Conservation (phyloP, 2,888 invertebrate genomes). For the Hemaris fuciformis region DNA sequence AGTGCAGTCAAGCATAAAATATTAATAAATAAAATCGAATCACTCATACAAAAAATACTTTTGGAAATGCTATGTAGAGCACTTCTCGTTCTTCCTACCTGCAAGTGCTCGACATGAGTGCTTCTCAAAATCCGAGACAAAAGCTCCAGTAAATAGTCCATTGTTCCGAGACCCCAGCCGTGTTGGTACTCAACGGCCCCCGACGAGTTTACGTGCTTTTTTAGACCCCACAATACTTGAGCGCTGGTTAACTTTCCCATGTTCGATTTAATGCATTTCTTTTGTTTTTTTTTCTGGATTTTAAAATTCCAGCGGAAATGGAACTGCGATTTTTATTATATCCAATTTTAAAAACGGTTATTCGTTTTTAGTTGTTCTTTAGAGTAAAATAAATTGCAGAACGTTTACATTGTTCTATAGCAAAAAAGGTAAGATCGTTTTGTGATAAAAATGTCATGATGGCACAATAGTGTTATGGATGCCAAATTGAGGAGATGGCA, state of each 20-base stretch:
- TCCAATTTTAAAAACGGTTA: not conserved
- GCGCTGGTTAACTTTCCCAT: slow-evolving; percentile 14
- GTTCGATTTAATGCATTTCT: slow-evolving; percentile 9
- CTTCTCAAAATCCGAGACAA: slow-evolving; percentile 58
- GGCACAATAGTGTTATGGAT: too few species aligned
- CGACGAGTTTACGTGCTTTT: slow-evolving; percentile 59
- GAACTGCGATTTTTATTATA: not conserved
- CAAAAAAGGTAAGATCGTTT: too few species aligned
- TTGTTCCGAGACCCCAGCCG: slow-evolving; percentile 56
- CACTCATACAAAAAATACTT: not conserved
- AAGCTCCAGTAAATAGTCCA: slow-evolving; percentile 66
- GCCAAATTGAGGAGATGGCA: too few species aligned
- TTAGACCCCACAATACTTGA: slow-evolving; percentile 16
- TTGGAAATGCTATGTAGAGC: not conserved
- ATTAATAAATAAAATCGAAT: not conserved
- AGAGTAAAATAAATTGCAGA: too few species aligned
- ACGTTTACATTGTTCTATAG: too few species aligned
- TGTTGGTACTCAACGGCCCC: slow-evolving; percentile 38
- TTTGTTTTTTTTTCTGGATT: not conserved
- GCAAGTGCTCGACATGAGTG: slow-evolving; percentile 40
- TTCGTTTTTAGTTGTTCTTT: too few species aligned
- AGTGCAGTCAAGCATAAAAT: not conserved
- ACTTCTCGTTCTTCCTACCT: slow-evolving; percentile 35
- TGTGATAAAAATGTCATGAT: too few species aligned
- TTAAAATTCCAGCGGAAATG: too few species aligned